A percentile compares a stretch with the other conserved stretches of the same genome.
These are phyloP conservation scores for Callipepla squamata DNA, from an alignment of 2,113 vertebrate species.

Conservation along the genomic window DNA sequence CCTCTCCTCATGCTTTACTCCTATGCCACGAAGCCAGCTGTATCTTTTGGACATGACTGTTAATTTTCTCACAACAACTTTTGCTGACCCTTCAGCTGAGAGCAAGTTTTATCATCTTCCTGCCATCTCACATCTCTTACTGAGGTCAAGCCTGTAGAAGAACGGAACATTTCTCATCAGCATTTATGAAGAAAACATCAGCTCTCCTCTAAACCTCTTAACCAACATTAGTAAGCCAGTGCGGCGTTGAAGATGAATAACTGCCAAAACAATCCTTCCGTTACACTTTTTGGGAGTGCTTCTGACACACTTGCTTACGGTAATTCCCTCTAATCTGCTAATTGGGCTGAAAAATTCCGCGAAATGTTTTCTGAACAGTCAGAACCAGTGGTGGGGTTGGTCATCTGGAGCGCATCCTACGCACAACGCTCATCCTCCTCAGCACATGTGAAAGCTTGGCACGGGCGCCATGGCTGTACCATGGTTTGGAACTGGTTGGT, in stretches of 20 bases:
- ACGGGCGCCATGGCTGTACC: fast-evolving
- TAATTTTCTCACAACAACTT: neutral
- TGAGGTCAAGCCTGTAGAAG: neutral
- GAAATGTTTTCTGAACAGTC: neutral
- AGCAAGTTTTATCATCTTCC: neutral
- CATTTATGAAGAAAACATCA: neutral
- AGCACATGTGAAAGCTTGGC: neutral
- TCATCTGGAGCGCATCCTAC: neutral
- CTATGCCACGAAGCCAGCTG: fast-evolving
- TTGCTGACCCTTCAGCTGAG: neutral
- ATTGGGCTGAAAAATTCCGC: neutral
- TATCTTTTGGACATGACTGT: fast-evolving
- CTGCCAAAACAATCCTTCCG: neutral
- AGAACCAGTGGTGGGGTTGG: neutral
- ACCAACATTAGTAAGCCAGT: neutral
- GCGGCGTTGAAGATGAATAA: neutral
- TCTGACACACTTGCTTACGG: neutral
- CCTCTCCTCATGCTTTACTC: neutral
- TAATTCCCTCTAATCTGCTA: neutral
- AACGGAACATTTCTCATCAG: neutral
- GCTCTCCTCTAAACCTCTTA: neutral
- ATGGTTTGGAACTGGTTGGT: neutral
- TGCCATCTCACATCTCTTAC: neutral
- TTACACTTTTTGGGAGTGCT: neutral
- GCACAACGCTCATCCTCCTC: neutral